Base-by-base conservation (phyloP, 2,113 vertebrate genomes). In the Sylvilagus bachmani region DNA sequence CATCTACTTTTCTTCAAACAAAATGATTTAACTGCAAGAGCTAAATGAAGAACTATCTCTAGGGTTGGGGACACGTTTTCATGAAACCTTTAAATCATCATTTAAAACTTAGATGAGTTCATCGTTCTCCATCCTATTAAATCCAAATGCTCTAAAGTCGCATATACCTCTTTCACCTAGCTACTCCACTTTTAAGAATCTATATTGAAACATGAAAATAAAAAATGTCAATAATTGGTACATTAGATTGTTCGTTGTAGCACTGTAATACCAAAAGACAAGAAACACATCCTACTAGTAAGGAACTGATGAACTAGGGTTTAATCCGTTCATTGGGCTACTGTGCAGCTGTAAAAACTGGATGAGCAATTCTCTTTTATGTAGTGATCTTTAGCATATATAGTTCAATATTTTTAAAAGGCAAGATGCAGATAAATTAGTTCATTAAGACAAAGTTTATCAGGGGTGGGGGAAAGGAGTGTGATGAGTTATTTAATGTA, bases 41-140 rank as follows among this genome's bases (percentile, higher is more conserved):
- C 24, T 55, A 90, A 96, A 79, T 87, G 89, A 93, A 29, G 16
- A 73, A 88, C 77, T 24, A 58, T 83, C 31, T 83, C 29, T 33
- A 61, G 12, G 51, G 16, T 79, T 85, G 93, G 80, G 79, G 24
- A 13, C 49, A 3, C 17, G 25, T 93, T 95, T 90, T 94, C 94
- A 82, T 74, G n/a, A 71, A 78, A 81, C 16, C 27, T 79, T 89
- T 89, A 92, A 87, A 92, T 78, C 31, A 84, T 86, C 61, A 24
- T 36, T 92, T 90, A 88, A 92, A 78, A 86, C 3, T 79, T 85
- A 88, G 14, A 58, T 74, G 33, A 74, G 38, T 61, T 81, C 13
- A 22, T 74, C 17, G 79, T 88, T 92, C 74, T n/a, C 36, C 84
- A 69, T 84, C 53, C 55, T 53, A 94, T 77, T 62, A 93, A 95